A percentile compares a stretch with the other conserved stretches of the same genome.
These are phyloP conservation scores for Butorides virescens DNA, from an alignment of 2,113 vertebrate species.

Conservation along the genomic window DNA sequence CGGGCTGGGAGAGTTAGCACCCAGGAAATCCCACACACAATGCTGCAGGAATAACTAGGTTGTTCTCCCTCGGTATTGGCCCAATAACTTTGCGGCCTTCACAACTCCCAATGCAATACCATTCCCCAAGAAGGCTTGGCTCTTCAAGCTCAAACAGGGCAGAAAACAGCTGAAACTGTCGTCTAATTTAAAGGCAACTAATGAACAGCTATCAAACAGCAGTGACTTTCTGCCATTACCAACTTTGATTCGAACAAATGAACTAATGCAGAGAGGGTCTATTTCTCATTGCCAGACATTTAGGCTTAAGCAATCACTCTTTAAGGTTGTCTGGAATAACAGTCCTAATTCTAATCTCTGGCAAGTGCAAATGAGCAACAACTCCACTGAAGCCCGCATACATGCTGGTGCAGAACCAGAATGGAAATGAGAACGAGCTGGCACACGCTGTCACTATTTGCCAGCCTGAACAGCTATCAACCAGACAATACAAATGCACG, in stretches of 20 bases:
- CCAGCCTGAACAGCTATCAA: not conserved
- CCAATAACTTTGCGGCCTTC: not conserved
- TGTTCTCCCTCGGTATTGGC: not conserved
- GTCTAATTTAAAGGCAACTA: not conserved
- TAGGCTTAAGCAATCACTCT: not conserved
- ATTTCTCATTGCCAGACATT: not conserved
- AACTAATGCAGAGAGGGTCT: not conserved
- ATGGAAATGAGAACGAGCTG: not conserved
- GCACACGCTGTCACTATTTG: not conserved
- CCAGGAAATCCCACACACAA: not conserved
- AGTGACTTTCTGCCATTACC: not conserved
- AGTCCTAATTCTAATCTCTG: not conserved
- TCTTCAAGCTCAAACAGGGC: not conserved
- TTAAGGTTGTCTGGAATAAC: not conserved
- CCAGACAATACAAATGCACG: not conserved
- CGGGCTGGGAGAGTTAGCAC: not conserved
- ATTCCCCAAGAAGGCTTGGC: not conserved
- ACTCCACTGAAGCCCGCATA: not conserved
- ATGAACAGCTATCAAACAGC: not conserved
- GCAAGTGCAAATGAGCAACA: not conserved
- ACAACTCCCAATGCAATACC: fast-evolving
- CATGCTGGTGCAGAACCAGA: not conserved
- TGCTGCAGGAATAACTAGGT: not conserved
- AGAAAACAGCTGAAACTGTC: not conserved
- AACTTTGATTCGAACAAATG: not conserved